phyloP scores from a whole-genome alignment of 1,140 invertebrate genomes.

The Neodiprion lecontei region DNA sequence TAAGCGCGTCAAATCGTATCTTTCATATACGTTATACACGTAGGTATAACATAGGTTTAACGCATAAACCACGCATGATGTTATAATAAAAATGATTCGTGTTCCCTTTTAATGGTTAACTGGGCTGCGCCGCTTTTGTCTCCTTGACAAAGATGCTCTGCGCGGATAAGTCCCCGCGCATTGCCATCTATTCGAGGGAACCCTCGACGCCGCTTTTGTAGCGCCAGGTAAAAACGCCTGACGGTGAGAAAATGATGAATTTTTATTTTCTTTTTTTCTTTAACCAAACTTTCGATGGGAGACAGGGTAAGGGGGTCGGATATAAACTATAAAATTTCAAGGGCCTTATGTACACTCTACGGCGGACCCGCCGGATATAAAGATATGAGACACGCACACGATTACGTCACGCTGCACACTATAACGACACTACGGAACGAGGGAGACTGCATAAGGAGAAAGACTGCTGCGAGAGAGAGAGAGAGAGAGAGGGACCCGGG shows the following conservation, averaged over 20 bases:
- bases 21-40: too few species aligned
- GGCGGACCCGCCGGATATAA: too few species aligned
- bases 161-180: constrained; percentile 19
- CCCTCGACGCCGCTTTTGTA: constrained; percentile 15
- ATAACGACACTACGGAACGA: too few species aligned
- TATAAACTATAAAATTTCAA: constrained; percentile 5
- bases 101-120: neutral
- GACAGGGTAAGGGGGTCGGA: constrained; percentile 9
- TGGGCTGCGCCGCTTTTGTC: neutral
- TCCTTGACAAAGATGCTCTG: constrained; percentile 5
- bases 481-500: too few species aligned
- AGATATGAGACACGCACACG: too few species aligned
- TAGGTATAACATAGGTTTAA: too few species aligned
- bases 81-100: neutral
- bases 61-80: too few species aligned
- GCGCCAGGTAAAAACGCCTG: constrained; percentile 10
- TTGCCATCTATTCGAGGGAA: neutral
- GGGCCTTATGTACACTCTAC: too few species aligned
- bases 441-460: too few species aligned
- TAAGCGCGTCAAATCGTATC: too few species aligned
- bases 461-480: too few species aligned
- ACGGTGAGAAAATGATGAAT: neutral
- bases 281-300: neutral
- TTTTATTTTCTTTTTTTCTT: neutral
- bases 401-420: too few species aligned